These are phyloP conservation scores for Pocota personata DNA, from an alignment of 2,888 invertebrate genomes.

Conservation along the genomic window DNA sequence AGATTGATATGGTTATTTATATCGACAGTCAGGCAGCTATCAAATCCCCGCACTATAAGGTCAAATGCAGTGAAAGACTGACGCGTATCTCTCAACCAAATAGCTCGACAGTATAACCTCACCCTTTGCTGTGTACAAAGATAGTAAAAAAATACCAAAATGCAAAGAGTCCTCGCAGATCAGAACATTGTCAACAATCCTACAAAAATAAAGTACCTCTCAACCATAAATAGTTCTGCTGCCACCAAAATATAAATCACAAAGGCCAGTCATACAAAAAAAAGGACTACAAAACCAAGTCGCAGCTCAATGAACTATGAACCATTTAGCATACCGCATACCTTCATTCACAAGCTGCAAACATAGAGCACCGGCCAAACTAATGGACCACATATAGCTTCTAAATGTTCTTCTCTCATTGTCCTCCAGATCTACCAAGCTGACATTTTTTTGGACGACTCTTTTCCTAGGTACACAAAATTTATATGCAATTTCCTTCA, in stretches of 20 bases:
- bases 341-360: constrained; percentile 25
- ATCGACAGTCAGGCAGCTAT: too few species aligned
- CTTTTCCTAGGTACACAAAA: constrained; percentile 27
- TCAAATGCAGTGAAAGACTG: too few species aligned
- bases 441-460: not conserved
- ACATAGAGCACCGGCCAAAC: not conserved
- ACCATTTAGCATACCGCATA: constrained; percentile 57
- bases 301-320: constrained; percentile 50
- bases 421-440: constrained; percentile 37
- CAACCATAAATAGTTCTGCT: constrained; percentile 41
- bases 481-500: constrained; percentile 68
- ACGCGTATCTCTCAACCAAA: too few species aligned
- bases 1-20: too few species aligned
- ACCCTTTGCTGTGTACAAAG: too few species aligned
- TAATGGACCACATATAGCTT: constrained; percentile 8
- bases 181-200: too few species aligned
- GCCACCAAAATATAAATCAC: constrained; percentile 37
- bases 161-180: too few species aligned
- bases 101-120: too few species aligned
- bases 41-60: too few species aligned
- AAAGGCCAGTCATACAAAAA: not conserved
- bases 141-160: too few species aligned
- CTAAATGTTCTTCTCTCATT: constrained; percentile 34
- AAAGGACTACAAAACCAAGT: constrained; percentile 13
- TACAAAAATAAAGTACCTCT: not conserved